Evolutionary conservation across 2,797 vertebrate species (phyloP).

Genomic region (Hemibagrus guttatus): DNA sequence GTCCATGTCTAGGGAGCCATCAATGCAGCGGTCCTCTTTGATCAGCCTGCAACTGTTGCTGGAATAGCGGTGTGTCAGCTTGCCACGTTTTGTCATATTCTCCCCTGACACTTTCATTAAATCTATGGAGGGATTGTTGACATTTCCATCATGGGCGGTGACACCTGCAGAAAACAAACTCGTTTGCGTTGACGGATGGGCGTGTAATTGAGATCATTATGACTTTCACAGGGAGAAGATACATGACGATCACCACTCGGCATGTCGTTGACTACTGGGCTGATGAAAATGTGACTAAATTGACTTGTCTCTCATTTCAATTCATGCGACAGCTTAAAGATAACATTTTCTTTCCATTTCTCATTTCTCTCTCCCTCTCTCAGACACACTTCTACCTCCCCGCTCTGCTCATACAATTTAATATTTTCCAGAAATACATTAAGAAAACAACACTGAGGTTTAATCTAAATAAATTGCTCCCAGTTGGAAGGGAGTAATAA

Average conservation of each 20-base stretch:
- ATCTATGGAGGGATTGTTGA: slow-evolving; percentile 48
- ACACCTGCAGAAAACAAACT: slow-evolving; percentile 54
- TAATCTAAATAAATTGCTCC: slow-evolving; percentile 83
- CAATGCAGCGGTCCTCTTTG: slow-evolving; percentile 12
- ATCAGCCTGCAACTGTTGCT: slow-evolving; percentile 40
- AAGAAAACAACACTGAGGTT: slow-evolving; percentile 73
- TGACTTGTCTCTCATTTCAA: slow-evolving; percentile 58
- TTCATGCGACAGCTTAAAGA: slow-evolving; percentile 61
- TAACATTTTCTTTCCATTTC: slow-evolving; percentile 56
- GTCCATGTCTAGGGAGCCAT: neutral
- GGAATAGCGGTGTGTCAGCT: slow-evolving; percentile 39
- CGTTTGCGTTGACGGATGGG: slow-evolving; percentile 54
- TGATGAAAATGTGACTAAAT: slow-evolving; percentile 53
- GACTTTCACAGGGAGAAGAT: slow-evolving; percentile 42
- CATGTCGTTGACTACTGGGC: slow-evolving; percentile 40
- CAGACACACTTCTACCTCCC: slow-evolving; percentile 10
- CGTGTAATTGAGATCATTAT: slow-evolving; percentile 61
- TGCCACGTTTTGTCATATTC: slow-evolving; percentile 47
- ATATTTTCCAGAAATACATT: slow-evolving; percentile 65
- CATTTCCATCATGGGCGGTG: slow-evolving; percentile 50
- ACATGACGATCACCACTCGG: slow-evolving; percentile 20
- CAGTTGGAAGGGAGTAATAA: slow-evolving; percentile 78
- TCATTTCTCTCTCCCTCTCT: slow-evolving; percentile 7
- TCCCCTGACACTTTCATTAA: slow-evolving; percentile 54
- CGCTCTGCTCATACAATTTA: slow-evolving; percentile 54